These are phyloP conservation scores for Thunnus albacares DNA, from an alignment of 2,797 vertebrate genomes.

Conservation along the genomic window DNA sequence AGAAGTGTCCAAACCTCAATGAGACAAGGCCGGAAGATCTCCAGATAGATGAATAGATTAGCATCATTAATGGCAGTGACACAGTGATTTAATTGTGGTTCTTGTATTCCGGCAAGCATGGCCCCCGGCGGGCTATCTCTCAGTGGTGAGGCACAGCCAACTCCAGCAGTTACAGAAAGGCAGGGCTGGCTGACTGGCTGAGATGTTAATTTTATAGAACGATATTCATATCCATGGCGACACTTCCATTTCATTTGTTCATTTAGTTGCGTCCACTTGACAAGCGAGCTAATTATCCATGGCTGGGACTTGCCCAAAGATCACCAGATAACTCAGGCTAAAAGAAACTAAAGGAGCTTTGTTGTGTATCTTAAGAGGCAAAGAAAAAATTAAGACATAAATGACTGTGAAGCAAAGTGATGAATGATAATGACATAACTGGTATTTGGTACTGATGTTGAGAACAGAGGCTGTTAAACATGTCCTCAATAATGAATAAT, in stretches of 20 bases:
- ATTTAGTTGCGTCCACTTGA: slow-evolving; percentile 60
- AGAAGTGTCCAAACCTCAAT: slow-evolving; percentile 50
- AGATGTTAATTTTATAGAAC: slow-evolving; percentile 69
- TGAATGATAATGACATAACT: slow-evolving; percentile 56
- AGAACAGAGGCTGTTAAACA: slow-evolving; percentile 11
- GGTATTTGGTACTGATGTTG: slow-evolving; percentile 40
- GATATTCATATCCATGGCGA: slow-evolving; percentile 62
- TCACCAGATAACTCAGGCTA: slow-evolving; percentile 47
- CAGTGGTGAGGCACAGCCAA: slow-evolving; percentile 42
- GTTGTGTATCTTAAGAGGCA: slow-evolving; percentile 36
- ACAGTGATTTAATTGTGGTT: slow-evolving; percentile 75
- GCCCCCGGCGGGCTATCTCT: slow-evolving; percentile 53
- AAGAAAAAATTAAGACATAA: slow-evolving; percentile 32
- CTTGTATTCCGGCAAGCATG: slow-evolving; percentile 66
- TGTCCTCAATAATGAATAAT: slow-evolving; percentile 17
- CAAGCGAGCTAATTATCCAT: slow-evolving; percentile 72
- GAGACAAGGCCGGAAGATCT: slow-evolving; percentile 68
- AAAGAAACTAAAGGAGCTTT: slow-evolving; percentile 31
- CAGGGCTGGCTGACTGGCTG: slow-evolving; percentile 65
- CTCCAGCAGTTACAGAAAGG: slow-evolving; percentile 42
- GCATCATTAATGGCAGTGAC: slow-evolving; percentile 73
- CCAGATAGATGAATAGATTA: slow-evolving; percentile 76
- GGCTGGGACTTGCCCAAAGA: slow-evolving; percentile 54
- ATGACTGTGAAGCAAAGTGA: slow-evolving; percentile 49
- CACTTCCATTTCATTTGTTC: slow-evolving; percentile 70